Conservation (phyloP, 2,888 invertebrate genomes). For the Alloscopus bannaensis region DNA sequence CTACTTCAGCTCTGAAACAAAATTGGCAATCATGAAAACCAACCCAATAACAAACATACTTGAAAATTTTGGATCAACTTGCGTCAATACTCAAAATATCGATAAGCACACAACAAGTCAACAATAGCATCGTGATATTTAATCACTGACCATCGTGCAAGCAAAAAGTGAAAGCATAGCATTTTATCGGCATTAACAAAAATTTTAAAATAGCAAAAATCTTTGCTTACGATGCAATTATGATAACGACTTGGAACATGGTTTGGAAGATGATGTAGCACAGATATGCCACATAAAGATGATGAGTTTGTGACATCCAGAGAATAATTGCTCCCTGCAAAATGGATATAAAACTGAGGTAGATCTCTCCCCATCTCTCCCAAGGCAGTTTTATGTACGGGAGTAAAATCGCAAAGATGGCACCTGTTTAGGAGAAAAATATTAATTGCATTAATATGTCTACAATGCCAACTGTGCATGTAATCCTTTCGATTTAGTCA, state of each 20-base stretch:
- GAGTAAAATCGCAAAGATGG: conserved; percentile 75
- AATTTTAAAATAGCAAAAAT: too few relatives aligned
- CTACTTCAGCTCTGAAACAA: conserved; percentile 86
- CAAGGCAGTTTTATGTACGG: conserved; percentile 78
- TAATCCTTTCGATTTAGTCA: background rate
- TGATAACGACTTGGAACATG: conserved; percentile 87
- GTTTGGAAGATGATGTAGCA: conserved; percentile 86
- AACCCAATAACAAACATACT: too few relatives aligned
- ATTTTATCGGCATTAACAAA: too few relatives aligned
- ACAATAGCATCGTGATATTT: too few relatives aligned
- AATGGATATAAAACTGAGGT: conserved; percentile 77
- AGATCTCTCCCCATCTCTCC: conserved; percentile 77
- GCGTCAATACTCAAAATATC: too few relatives aligned
- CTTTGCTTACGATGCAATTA: conserved; percentile 83
- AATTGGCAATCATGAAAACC: too few relatives aligned
- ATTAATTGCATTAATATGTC: too few relatives aligned
- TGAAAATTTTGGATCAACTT: too few relatives aligned
- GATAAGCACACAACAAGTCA: too few relatives aligned
- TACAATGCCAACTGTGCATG: too few relatives aligned
- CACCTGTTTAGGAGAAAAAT: conserved; percentile 72
- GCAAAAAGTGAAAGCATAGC: background rate
- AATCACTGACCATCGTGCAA: too few relatives aligned
- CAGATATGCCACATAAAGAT: conserved; percentile 84
- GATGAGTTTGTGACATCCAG: conserved; percentile 79
- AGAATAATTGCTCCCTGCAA: conserved; percentile 77